Base-by-base conservation (phyloP, 2,113 vertebrate genomes). In the Megaptera novaeangliae region DNA sequence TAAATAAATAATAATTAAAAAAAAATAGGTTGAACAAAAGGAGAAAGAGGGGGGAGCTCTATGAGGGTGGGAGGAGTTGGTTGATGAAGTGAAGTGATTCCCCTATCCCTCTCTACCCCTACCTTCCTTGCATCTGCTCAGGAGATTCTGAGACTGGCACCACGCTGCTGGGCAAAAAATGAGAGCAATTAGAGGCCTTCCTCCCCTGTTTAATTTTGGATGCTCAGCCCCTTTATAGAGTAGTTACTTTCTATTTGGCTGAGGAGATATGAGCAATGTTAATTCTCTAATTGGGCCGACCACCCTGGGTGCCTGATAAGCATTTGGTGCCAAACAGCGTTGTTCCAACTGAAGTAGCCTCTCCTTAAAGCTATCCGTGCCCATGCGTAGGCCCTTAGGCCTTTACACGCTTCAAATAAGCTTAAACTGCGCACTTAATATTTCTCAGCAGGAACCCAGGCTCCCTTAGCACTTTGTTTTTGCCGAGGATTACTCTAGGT, bases 101-200 rank as follows among this genome's bases (percentile, higher is more conserved):
- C 41, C 23, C 41, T 83, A 14, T 39, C 17, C 80, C 68, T 59
- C 89, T 78, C 66, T n/a, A 23, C 72, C 82, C 92, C 68, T 92
- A 49, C 88, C 85, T 97, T 95, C 93, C 72, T 94, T 95, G 95
- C 97, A 96, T 98, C 95, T 98, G 95, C 96, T 94, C 83, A 72
- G 74, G 93, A 97, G 93, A 93, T 86, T 96, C 83, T 44, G 96
- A 95, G 95, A 88, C 95, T 83, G 89, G 93, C 78, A 95, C 39
- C 88, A 93, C 2, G 83, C 66, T 95, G 83, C 86, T 95, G 78
- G 85, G 82, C 94, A 81, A 88, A 97, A 75, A 97, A 86, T 95
- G 74, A 68, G 71, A 96, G 83, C 90, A 95, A 87, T 97, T 97
- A 97, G 81, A 44, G 69, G 55, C 17, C 72, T 85, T 83, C 89